These are phyloP conservation scores for Typhlomys cinereus DNA, from an alignment of 2,113 vertebrate genomes.

Conservation along the genomic window DNA sequence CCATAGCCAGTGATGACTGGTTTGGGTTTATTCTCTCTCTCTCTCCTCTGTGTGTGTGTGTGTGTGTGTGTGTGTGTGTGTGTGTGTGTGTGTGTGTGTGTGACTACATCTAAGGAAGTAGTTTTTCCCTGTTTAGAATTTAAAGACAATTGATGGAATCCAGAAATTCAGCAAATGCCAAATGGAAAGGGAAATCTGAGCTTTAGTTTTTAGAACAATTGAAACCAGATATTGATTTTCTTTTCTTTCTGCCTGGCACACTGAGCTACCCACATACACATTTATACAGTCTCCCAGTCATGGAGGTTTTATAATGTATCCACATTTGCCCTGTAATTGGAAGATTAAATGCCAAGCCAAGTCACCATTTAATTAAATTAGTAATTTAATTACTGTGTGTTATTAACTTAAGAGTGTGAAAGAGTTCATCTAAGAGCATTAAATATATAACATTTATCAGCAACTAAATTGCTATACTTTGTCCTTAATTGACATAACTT, in stretches of 20 bases:
- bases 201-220: slow-evolving; percentile 38
- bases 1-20: not conserved
- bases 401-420: slow-evolving; percentile 11
- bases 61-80: not conserved
- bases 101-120: slow-evolving; percentile 58
- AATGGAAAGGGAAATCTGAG: slow-evolving; percentile 59
- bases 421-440: slow-evolving; percentile 5
- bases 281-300: slow-evolving; percentile 20
- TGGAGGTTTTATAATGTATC: not conserved
- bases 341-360: not conserved
- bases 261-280: not conserved
- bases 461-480: not conserved
- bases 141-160: slow-evolving; percentile 75
- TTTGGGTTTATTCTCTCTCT: slow-evolving; percentile 25
- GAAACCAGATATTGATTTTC: slow-evolving; percentile 14
- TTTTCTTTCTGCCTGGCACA: not conserved
- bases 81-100: not conserved
- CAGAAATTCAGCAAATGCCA: slow-evolving; percentile 67
- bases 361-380: slow-evolving; percentile 44
- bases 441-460: not conserved
- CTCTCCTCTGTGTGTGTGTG: not conserved
- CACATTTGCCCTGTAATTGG: not conserved
- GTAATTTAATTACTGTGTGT: slow-evolving; percentile 34
- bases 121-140: slow-evolving; percentile 70
- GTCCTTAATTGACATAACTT: not conserved